phyloP scores from a whole-genome alignment of 1,140 invertebrate species.

The Drosophila pectinifera region DNA sequence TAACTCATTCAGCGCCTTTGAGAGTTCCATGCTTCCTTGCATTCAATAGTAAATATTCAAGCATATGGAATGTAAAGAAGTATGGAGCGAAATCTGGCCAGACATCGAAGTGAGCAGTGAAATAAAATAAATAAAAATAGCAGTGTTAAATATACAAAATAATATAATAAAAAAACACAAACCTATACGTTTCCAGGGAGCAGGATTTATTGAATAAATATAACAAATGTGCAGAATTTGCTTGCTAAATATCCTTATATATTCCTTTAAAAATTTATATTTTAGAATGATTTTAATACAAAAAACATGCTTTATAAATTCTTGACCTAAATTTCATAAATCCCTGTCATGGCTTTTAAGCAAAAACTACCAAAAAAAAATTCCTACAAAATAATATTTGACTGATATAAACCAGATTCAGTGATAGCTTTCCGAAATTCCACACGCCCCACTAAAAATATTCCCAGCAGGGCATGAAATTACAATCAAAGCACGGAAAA shows the following conservation, averaged over 20 bases:
- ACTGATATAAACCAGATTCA: neutral
- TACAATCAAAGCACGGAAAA: conserved; percentile 12
- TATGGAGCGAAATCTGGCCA: conserved; percentile 84
- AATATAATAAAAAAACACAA: neutral
- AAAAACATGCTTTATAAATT: neutral
- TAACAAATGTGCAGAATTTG: neutral
- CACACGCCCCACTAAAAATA: neutral
- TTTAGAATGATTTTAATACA: neutral
- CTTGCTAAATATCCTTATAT: neutral
- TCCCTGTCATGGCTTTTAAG: neutral
- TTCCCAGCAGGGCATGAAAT: conserved; percentile 3
- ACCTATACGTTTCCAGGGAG: no score
- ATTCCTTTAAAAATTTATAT: neutral
- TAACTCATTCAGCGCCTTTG: conserved; percentile 60
- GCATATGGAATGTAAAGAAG: conserved; percentile 85
- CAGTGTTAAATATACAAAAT: neutral
- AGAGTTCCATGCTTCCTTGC: conserved; percentile 85
- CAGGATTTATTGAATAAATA: no score
- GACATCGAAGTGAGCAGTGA: conserved; percentile 54
- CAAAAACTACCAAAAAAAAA: neutral
- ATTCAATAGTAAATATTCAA: conserved; percentile 84
- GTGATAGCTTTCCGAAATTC: neutral
- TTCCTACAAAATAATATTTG: no score
- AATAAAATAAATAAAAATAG: neutral
- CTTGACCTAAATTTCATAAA: neutral